Evolutionary conservation across 2,888 invertebrate genomes (phyloP), one percentile per base, ranked within the genome.

Genomic region (Ormyrus thymus): DNA sequence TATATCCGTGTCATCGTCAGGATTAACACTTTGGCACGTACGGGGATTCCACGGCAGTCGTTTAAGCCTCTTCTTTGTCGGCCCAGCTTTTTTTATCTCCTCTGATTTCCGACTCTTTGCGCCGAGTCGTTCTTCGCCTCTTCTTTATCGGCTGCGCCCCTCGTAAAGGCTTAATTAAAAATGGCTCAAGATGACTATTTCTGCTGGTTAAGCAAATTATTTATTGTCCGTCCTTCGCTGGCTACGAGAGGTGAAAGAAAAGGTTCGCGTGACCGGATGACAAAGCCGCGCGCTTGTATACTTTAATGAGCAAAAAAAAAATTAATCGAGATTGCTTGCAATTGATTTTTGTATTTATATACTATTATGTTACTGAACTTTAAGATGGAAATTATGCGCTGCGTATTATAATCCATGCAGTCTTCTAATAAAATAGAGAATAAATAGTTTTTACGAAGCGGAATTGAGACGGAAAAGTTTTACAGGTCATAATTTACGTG

Each of bases 11-110:
- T 55, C 61, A 62, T 7, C 15, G 58, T 15, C 55, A 64, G 56
- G 56, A 62, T 61, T 61, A 66, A 29, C 50, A 61, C 79, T 68
- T 50, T 45, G 5, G 29, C 68, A 61, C 56, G 68, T 62, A 76
- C 15, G 11, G 15, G 10, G 7, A 8, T 46, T 13, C n/a, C 53
- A n/a, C 29, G 15, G 9, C 61, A 80, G 80, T 80, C 72, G 80
- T 80, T 80, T 74, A 56, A 80, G 73, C 9, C 68, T 74, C 4
- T 29, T 29, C 0, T 29, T 71, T 58, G 80, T 78, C 77, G 75
- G 77, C 62, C 62, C 29, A 29, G 29, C 29, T 4, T 29, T 29
- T 29, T 29, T 29, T 29, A 29, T 29, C 29, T 29, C 3, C 29
- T 29, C 29, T 29, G 29, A 29, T 29, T 29, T 29, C 29, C 29